Evolutionary conservation across 92 coral and sea anemone genomes (phyloP).

Genomic region (Isaurus tuberculatus): DNA sequence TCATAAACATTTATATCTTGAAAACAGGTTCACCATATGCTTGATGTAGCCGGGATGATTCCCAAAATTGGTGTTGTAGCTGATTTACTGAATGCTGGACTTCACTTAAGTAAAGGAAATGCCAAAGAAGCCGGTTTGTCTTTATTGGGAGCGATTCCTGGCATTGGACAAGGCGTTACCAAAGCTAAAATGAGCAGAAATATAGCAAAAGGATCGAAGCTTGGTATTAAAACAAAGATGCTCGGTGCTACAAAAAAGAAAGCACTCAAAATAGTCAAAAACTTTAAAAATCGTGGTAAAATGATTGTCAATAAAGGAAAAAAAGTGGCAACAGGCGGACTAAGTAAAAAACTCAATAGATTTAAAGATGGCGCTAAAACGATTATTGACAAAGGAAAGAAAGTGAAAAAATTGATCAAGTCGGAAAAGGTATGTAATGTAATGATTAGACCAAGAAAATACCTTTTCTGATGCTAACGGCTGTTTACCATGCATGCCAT

Average conservation of each 20-base stretch:
- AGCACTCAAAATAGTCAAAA: too few relatives aligned
- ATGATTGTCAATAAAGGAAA: too few relatives aligned
- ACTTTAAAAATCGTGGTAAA: too few relatives aligned
- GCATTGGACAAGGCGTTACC: constrained; percentile 20
- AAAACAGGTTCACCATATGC: constrained; percentile 17
- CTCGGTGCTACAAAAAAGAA: too few relatives aligned
- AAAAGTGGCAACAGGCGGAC: too few relatives aligned
- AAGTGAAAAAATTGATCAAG: background rate
- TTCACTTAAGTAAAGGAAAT: constrained; percentile 34
- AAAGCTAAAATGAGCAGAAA: background rate
- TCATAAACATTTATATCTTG: background rate
- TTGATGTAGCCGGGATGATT: constrained; percentile 5
- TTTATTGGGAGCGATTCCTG: constrained; percentile 25
- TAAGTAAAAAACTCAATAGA: too few relatives aligned
- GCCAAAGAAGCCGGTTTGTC: constrained; percentile 20
- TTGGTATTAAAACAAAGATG: too few relatives aligned
- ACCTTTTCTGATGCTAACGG: too few relatives aligned
- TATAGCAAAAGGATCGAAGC: background rate
- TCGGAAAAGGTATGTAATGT: background rate
- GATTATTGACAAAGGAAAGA: background rate
- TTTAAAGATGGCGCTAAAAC: too few relatives aligned
- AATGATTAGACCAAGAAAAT: too few relatives aligned
- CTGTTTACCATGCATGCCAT: too few relatives aligned
- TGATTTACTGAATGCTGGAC: constrained; percentile 20
- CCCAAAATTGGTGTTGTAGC: constrained; percentile 4